These are phyloP conservation scores for Eupsilia transversa DNA, from an alignment of 2,888 invertebrate species.

Conservation along the genomic window DNA sequence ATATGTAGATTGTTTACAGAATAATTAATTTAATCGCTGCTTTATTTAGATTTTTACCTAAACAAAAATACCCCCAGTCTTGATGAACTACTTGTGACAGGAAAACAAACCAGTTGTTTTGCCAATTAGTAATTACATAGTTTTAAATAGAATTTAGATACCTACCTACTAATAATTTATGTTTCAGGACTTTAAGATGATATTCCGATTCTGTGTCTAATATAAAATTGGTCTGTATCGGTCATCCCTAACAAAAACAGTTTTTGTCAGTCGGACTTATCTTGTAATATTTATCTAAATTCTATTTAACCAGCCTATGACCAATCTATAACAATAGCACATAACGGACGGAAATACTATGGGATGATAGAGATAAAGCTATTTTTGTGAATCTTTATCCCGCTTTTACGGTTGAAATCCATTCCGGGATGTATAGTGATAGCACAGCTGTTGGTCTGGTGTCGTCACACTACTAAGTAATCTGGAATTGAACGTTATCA, in stretches of 20 bases:
- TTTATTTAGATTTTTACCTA: slow-evolving; percentile 8
- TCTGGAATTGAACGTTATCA: slow-evolving; percentile 28
- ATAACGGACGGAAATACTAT: not conserved
- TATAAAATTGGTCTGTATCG: not conserved
- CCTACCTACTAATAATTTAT: not conserved
- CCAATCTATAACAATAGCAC: not conserved
- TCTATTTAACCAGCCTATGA: not conserved
- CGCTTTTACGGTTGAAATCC: slow-evolving; percentile 8
- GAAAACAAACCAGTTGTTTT: slow-evolving; percentile 5
- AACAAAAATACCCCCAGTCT: slow-evolving; percentile 18
- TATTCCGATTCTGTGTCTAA: not conserved
- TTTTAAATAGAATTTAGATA: not conserved
- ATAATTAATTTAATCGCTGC: slow-evolving; percentile 17
- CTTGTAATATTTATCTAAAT: not conserved
- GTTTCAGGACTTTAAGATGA: not conserved
- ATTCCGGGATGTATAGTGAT: slow-evolving; percentile 13
- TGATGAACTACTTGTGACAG: slow-evolving; percentile 10
- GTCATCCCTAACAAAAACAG: not conserved
- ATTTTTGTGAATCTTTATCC: slow-evolving; percentile 30
- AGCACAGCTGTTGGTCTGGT: slow-evolving; percentile 36
- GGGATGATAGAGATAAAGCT: slow-evolving; percentile 7
- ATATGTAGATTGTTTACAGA: slow-evolving; percentile 28
- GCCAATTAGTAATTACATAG: not conserved
- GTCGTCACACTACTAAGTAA: slow-evolving; percentile 51
- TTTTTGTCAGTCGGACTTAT: not conserved